A percentile compares a stretch with the other conserved stretches of the same genome.
These are phyloP conservation scores for Meganola albula DNA, from an alignment of 2,888 invertebrate genomes.

Conservation along the genomic window DNA sequence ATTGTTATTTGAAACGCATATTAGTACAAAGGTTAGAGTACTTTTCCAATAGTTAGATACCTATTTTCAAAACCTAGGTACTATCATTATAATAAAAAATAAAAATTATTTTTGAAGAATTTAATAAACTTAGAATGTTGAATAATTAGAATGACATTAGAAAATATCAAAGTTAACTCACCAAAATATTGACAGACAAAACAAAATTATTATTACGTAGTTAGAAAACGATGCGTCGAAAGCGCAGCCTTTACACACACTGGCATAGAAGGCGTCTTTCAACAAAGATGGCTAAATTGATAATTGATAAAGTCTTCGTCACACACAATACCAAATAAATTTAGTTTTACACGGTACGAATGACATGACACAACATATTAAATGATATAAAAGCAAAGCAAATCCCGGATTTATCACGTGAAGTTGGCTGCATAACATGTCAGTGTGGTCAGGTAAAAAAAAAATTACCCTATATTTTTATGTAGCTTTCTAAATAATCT, in stretches of 20 bases:
- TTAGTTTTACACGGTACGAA: conserved; percentile 40
- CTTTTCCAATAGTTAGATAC: too few species aligned
- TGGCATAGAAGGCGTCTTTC: conserved; percentile 73
- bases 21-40: too few species aligned
- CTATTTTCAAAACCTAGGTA: too few species aligned
- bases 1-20: too few species aligned
- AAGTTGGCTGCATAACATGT: conserved; percentile 38
- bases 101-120: too few species aligned
- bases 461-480: too few species aligned
- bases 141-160: too few species aligned
- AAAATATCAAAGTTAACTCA: conserved; percentile 40
- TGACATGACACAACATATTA: conserved; percentile 38
- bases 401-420: conserved; percentile 43
- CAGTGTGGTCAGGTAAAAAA: conserved; percentile 31
- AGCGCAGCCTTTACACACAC: conserved; percentile 74
- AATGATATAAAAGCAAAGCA: conserved; percentile 41
- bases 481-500: too few species aligned
- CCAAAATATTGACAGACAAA: conserved; percentile 34
- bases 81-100: too few species aligned
- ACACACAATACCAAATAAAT: conserved; percentile 31
- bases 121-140: too few species aligned
- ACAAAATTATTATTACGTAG: too few species aligned
- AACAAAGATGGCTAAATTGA: conserved; percentile 49
- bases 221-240: conserved; percentile 45
- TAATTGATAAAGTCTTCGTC: conserved; percentile 42